Base-by-base conservation (phyloP, 2,797 vertebrate species). In the Scolopax bukidnonensis region DNA sequence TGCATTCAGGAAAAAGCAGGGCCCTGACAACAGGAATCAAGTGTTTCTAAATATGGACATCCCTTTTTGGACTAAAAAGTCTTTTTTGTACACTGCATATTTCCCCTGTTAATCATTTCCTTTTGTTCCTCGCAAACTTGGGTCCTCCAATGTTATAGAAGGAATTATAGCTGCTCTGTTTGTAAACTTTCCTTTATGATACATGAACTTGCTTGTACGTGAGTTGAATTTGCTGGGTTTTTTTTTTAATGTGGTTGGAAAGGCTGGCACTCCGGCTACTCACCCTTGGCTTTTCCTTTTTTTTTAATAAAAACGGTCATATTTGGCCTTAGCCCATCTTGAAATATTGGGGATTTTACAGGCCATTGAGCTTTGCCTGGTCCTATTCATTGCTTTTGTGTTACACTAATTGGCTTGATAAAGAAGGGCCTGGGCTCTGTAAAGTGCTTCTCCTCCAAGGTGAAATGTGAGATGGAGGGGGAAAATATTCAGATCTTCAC, bases 71-170 rank as follows among this genome's bases (percentile, higher is more conserved):
- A 91, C 81, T 95, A 97, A 96, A 96, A 97, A 89, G 77, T 96
- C 93, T 80, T 95, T 92, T 96, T 90, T 96, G 94, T 93, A 91
- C 87, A 83, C 94, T 89, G 93, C 96, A 93, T 94, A 96, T 96
- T 97, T 96, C 95, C 94, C 92, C 84, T 96, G 95, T 97, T 97
- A 97, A 97, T 97, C 94, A 97, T 94, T 97, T 96, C 96, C 96
- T 96, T 97, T 97, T 97, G 93, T 97, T 97, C 89, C 81, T 89
- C 2, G 4, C 96, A 91, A 87, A 95, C 95, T 94, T 96, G 86
- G 92, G 91, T 87, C 75, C 73, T 95, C 65, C 57, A 12, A 10
- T 16, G 67, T 95, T 97, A 93, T 65, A 95, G 93, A 65, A 92
- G 92, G 84, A 94, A 63, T 94, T 92, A 90, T 33, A 91, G 76